Base-by-base conservation (phyloP, 2,888 invertebrate genomes). In the Eupithecia subfuscata region DNA sequence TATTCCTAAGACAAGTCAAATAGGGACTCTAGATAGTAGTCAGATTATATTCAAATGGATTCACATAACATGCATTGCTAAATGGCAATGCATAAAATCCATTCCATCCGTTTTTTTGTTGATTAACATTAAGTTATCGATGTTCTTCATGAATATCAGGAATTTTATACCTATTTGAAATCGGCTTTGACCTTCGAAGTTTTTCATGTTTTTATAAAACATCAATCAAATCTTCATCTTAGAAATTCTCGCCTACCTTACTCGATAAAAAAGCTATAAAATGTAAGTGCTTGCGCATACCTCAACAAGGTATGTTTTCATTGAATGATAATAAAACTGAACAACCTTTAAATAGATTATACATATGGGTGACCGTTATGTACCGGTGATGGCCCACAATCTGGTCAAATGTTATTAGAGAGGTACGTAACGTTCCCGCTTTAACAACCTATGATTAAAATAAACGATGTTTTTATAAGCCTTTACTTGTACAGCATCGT, bases 261-360 rank as follows among this genome's bases (percentile, higher is more conserved):
- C 22, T 25, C 5, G 60, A 60, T 60, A 60, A 60, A 60, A 40
- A 25, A 14, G 5, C 37, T 12, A 67, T 40, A 40, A 74, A 76
- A 76, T 78, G 75, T 76, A 65, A 75, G 75, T 75, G 73, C 68
- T 74, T 75, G 69, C 75, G 77, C 70, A 73, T 73, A 73, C 69
- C 69, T 73, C 73, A 74, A 69, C 70, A 69, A 56, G 73, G 34
- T 63, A 75, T 70, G 73, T 52, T 75, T 52, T 75, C 43, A 70
- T 64, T 75, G 37, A 75, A 72, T 43, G 12, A 43, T 69, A 37
- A 73, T 75, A 77, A 70, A 77, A 75, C 68, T 68, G 71, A 73
- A 69, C 52, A 71, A 69, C 70, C 52, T 71, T 71, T 75, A 73
- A 73, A 74, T 75, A 75, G 64, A 73, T 73, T 72, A 60, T 63